Base-by-base conservation (phyloP, 2,797 vertebrate genomes). In the Hipposideros larvatus region DNA sequence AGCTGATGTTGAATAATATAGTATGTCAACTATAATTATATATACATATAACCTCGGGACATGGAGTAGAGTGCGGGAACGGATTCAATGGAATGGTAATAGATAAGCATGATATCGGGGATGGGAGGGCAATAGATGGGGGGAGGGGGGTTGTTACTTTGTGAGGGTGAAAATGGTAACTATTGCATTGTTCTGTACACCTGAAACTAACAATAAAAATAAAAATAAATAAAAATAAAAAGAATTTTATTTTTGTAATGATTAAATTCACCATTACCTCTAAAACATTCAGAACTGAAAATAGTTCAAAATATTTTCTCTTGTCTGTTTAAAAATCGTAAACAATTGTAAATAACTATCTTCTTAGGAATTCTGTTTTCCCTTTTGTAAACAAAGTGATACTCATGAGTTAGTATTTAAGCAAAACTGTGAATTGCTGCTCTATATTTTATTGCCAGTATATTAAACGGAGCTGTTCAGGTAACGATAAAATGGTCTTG, bases 281-380 rank as follows among this genome's bases (percentile, higher is more conserved):
- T 87, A 4, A 70, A 87, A 61, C 22, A 75, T 5, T 66, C 22
- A 57, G 19, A 80, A 71, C 75, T 43, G 28, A 85, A 82, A 46
- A 28, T 19, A 78, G 19, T 93, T 93, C n/a, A 61, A 53, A 77
- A 57, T 22, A 80, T 68, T 26, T 74, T 93, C 18, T 75, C 28
- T 75, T 82, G 87, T 90, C 28, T 91, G 15, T 87, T 97, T 73
- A 53, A 70, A 93, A 85, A 16, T 90, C 14, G 70, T 92, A 68
- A 75, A n/a, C n/a, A 55, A 19, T 70, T 51, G 1, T 68, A 59
- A 75, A 51, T 73, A 63, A 87, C 79, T 70, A 77, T 46, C 26
- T 63, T 59, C 19, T 95, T 88, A 14, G 22, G 14, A 90, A 43
- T 75, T 86, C 19, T 94, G 0, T 77, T 90, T 91, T 48, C 41